These are phyloP conservation scores for Zaprionus tsacasi DNA, from an alignment of 1,140 invertebrate species.

Conservation along the genomic window DNA sequence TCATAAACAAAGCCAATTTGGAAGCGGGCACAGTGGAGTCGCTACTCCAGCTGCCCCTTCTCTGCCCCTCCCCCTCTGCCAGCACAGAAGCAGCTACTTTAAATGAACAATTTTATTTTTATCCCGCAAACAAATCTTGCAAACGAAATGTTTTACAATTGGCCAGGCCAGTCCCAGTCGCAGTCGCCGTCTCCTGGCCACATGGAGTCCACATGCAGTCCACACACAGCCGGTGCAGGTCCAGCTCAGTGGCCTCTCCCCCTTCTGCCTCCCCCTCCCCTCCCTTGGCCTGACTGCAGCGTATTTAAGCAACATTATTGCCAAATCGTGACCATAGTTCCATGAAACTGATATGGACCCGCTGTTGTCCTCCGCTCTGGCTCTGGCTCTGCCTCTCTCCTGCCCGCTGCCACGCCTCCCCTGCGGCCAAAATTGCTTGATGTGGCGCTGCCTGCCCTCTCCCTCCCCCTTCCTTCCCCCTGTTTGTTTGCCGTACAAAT, in stretches of 20 bases:
- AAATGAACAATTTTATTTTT: constrained; percentile 84
- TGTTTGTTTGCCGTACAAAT: constrained; percentile 73
- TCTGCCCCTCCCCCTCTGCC: not conserved
- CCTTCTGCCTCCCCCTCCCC: constrained; percentile 10
- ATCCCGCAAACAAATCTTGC: constrained; percentile 83
- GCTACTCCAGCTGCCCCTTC: not conserved
- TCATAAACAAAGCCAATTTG: constrained; percentile 82
- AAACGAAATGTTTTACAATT: constrained; percentile 82
- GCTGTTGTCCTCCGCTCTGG: constrained; percentile 29
- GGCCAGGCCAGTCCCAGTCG: constrained; percentile 43
- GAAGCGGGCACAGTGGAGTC: constrained; percentile 38
- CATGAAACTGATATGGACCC: constrained; percentile 83
- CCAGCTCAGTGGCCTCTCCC: constrained; percentile 1
- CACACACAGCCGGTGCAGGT: constrained; percentile 31
- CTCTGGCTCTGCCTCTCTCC: not conserved
- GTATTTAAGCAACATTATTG: constrained; percentile 84
- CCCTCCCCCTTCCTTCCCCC: not conserved
- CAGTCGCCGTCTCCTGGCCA: constrained; percentile 7
- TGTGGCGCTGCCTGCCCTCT: constrained; percentile 56
- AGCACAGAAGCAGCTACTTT: constrained; percentile 81
- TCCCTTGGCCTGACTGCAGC: constrained; percentile 18
- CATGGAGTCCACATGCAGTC: constrained; percentile 36
- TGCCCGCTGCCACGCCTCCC: constrained; percentile 52
- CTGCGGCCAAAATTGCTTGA: constrained; percentile 53
- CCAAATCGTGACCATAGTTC: constrained; percentile 84